Percentiles rank a stretch among this genome's conserved stretches.
phyloP scores from a whole-genome alignment of 2,797 vertebrate species.

The Acrossocheilus wenchowensis region DNA sequence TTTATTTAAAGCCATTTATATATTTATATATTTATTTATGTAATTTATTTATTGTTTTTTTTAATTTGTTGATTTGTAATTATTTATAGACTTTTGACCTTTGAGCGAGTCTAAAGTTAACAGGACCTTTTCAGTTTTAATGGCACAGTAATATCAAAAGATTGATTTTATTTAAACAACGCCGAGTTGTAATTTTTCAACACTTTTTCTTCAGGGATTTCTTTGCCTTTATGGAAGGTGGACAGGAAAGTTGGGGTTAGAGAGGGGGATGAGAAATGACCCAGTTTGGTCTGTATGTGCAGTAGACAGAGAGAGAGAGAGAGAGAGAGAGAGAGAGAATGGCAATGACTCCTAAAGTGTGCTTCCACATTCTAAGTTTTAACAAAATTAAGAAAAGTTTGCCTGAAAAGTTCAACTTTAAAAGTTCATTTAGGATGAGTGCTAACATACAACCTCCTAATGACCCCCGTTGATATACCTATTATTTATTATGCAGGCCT shows the following conservation, averaged over 20 bases:
- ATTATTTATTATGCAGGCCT: constrained; percentile 8
- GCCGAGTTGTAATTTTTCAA: neutral
- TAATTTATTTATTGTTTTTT: neutral
- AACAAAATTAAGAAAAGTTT: constrained; percentile 1
- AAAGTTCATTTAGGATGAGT: constrained; percentile 9
- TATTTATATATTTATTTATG: neutral
- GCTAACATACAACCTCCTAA: constrained; percentile 14
- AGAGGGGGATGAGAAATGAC: neutral
- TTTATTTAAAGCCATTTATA: no score
- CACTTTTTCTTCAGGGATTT: neutral
- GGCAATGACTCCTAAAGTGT: neutral
- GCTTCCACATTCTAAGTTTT: neutral
- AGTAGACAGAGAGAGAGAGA: neutral
- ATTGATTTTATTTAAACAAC: neutral
- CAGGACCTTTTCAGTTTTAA: neutral
- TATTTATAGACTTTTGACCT: neutral
- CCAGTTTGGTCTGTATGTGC: neutral
- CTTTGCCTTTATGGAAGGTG: neutral
- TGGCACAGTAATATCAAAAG: neutral
- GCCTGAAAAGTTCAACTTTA: neutral
- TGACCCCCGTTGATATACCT: constrained; percentile 14
- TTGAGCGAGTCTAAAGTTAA: neutral
- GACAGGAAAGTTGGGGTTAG: neutral
- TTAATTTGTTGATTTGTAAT: neutral
- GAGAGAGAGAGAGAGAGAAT: no score